These are phyloP conservation scores for Alca torda DNA, from an alignment of 2,797 vertebrate species.

Conservation along the genomic window DNA sequence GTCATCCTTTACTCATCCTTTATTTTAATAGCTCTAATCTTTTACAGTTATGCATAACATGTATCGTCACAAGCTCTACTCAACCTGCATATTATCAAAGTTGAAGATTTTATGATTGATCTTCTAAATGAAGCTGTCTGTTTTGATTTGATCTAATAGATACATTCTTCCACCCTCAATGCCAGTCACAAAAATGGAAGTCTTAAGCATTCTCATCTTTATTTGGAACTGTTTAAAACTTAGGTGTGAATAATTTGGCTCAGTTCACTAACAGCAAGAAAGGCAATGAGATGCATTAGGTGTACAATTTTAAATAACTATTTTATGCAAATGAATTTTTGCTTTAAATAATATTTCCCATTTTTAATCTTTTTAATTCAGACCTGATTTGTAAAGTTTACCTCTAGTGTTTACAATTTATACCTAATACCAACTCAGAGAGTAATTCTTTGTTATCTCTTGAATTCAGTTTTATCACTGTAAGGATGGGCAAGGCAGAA, in stretches of 20 bases:
- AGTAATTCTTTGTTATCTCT: not conserved
- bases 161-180: not conserved
- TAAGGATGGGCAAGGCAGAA: not conserved
- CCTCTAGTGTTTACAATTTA: not conserved
- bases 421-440: not conserved
- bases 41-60: not conserved
- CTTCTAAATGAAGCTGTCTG: not conserved
- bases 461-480: not conserved
- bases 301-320: not conserved
- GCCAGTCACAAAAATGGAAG: not conserved
- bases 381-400: not conserved
- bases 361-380: not conserved
- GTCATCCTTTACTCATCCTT: not conserved
- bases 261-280: not conserved
- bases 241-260: not conserved
- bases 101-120: not conserved
- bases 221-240: not conserved
- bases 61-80: not conserved
- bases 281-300: not conserved
- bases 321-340: not conserved
- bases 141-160: not conserved
- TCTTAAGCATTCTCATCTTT: not conserved
- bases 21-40: not conserved
- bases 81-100: not conserved
- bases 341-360: not conserved